Conservation (phyloP, 2,113 vertebrate genomes). For the Raphicerus campestris region DNA sequence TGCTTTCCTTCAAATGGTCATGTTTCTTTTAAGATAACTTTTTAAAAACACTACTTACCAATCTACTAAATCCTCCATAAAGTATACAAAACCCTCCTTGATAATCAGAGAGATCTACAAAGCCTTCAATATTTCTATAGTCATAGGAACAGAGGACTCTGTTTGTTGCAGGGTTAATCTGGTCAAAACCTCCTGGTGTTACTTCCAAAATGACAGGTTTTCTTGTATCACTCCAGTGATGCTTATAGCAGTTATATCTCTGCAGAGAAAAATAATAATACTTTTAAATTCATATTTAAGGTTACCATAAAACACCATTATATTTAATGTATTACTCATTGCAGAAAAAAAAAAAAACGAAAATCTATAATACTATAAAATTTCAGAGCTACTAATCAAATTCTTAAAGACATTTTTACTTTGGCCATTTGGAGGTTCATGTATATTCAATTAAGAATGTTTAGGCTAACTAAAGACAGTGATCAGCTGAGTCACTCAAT, state of each 20-base stretch:
- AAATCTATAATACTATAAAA: background rate
- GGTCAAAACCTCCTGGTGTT: constrained; percentile 97
- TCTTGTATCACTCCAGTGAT: constrained; percentile 95
- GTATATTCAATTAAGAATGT: constrained; percentile 3
- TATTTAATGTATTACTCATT: background rate
- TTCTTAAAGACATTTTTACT: background rate
- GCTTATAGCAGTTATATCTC: constrained; percentile 98
- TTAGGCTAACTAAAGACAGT: background rate
- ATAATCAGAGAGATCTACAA: constrained; percentile 93
- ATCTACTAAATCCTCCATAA: constrained; percentile 95
- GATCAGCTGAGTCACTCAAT: background rate
- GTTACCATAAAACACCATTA: constrained; percentile 8
- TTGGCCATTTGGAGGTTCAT: background rate
- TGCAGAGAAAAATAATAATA: constrained; percentile 66
- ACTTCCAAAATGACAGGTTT: constrained; percentile 93
- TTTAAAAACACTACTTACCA: constrained; percentile 83
- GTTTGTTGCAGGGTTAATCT: constrained; percentile 94
- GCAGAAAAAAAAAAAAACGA: background rate
- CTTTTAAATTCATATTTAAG: constrained; percentile 27
- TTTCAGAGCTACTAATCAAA: constrained; percentile 16
- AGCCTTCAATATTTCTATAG: constrained; percentile 98
- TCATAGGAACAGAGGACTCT: constrained; percentile 96
- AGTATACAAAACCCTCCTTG: constrained; percentile 97
- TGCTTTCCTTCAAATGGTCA: background rate
- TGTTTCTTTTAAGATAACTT: background rate